Evolutionary conservation across 2,888 invertebrate species (phyloP), one percentile per base, ranked within the genome.

Genomic region (Dilophus febrilis): DNA sequence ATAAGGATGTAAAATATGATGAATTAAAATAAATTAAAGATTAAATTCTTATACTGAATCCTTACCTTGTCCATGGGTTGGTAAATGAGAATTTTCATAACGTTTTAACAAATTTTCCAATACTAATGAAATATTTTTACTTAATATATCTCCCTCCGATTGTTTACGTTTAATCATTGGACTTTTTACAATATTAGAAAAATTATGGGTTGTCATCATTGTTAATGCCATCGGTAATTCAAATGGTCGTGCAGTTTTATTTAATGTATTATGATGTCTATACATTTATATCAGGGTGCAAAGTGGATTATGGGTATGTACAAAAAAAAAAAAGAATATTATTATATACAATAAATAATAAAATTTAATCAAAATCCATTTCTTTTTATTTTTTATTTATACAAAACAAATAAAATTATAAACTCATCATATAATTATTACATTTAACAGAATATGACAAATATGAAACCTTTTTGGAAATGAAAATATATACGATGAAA

Each of bases 71-170:
- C 40, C 40, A 32, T 40, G 40, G 14, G 40, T 41, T 28, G 41
- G 41, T 27, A 41, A 19, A 17, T 41, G 37, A 18, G 84, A 86
- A 56, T 83, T 85, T 58, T 90, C 88, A 56, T 90, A 90, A 59
- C 87, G 82, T 64, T 87, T 84, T 49, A 90, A 67, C 30, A 90
- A 68, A 56, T 86, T 86, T 55, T 88, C 88, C 48, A 90, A 64
- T 4, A 88, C 77, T 54, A 77, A 71, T 1, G 86, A 84, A 46
- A 88, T 88, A 55, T 88, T 88, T 52, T 75, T 78, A 40, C 84
- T 85, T 12, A 87, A 72, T 27, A 76, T 72, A 49, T 81, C 81
- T 48, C 74, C 77, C 19, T 74, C 66, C 2, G 64, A 59, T 34
- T 12, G 34, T 41, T 71, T 71, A 41, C 74, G 64, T 58, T 52